phyloP scores from a whole-genome alignment of 2,888 invertebrate species.

The Cheilosia variabilis region DNA sequence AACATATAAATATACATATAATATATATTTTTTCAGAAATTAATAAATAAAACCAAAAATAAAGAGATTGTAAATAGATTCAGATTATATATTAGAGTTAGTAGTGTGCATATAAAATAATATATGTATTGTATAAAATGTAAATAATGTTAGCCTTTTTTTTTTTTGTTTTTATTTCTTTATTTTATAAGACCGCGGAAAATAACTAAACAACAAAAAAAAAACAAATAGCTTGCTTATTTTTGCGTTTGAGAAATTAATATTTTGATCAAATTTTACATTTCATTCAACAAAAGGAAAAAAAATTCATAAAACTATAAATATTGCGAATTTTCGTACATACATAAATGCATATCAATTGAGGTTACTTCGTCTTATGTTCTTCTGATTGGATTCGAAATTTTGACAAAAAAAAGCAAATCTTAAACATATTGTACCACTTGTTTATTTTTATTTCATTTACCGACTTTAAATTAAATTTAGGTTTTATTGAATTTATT shows the following conservation, averaged over 20 bases:
- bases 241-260: conserved; percentile 23
- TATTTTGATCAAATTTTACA: conserved; percentile 19
- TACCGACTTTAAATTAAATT: neutral
- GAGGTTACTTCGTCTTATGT: conserved; percentile 35
- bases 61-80: conserved; percentile 64
- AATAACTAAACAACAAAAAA: neutral
- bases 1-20: conserved; percentile 74
- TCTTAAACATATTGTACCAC: too few relatives aligned
- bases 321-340: conserved; percentile 51
- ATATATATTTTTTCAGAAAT: conserved; percentile 75
- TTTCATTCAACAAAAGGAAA: conserved; percentile 7
- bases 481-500: conserved; percentile 24
- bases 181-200: neutral
- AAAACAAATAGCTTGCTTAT: conserved; percentile 45
- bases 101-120: conserved; percentile 40
- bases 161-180: conserved; percentile 15
- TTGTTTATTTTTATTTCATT: neutral
- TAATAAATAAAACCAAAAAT: conserved; percentile 54
- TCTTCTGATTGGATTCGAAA: conserved; percentile 16
- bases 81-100: conserved; percentile 63
- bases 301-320: conserved; percentile 19
- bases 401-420: neutral
- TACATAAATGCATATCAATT: conserved; percentile 73
- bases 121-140: conserved; percentile 66
- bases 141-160: conserved; percentile 55